Conservation (phyloP, 1,140 invertebrate genomes). For the Gerris buenoi region DNA sequence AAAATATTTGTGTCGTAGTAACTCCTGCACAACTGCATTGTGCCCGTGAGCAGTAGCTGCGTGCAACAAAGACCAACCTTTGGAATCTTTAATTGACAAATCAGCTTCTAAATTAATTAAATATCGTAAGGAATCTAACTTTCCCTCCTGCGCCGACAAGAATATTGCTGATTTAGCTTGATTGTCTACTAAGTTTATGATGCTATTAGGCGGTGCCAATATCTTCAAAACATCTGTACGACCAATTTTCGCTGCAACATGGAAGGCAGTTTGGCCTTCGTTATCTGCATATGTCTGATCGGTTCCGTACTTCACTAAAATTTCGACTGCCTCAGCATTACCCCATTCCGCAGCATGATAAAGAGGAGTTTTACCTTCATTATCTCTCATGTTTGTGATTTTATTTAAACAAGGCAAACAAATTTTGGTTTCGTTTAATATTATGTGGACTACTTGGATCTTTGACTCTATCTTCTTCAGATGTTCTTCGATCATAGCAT, state of each 20-base stretch:
- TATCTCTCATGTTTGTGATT: neutral
- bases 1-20: neutral
- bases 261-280: too few species aligned
- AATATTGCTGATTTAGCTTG: neutral
- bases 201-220: neutral
- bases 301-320: too few species aligned
- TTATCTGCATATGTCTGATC: too few species aligned
- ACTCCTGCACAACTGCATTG: neutral
- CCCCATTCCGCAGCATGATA: neutral
- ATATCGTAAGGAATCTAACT: neutral
- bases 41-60: neutral
- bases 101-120: neutral
- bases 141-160: neutral
- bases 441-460: neutral
- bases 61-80: neutral
- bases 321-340: too few species aligned
- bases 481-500: neutral
- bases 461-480: too few species aligned
- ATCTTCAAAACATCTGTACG: neutral
- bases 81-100: neutral
- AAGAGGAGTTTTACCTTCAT: neutral
- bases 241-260: neutral
- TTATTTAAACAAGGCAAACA: neutral
- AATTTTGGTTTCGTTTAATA: neutral
- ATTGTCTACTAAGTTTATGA: neutral